phyloP scores from a whole-genome alignment of 1,140 invertebrate species.

The Aphelenchoides besseyi region DNA sequence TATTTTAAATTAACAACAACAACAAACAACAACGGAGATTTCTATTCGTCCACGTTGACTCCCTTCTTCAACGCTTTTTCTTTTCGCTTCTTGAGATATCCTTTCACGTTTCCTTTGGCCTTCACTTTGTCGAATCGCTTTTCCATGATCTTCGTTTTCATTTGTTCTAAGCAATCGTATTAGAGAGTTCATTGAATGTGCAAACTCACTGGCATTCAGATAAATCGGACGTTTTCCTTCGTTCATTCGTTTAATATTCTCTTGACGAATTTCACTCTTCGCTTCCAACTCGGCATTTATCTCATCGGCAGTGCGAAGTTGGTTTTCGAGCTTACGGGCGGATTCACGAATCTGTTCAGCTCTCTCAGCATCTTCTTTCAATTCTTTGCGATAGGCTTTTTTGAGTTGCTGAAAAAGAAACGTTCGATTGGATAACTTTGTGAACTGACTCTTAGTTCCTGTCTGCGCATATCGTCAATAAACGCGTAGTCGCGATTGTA shows the following conservation, averaged over 20 bases:
- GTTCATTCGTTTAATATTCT: conserved; percentile 29
- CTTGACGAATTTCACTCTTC: conserved; percentile 10
- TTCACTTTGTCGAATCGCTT: conserved; percentile 23
- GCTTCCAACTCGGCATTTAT: conserved; percentile 20
- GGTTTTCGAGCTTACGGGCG: conserved; percentile 18
- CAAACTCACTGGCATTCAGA: conserved; percentile 23
- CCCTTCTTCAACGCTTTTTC: conserved; percentile 12
- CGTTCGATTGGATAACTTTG: not conserved
- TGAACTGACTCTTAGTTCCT: conserved; percentile 18
- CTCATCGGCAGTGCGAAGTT: conserved; percentile 24
- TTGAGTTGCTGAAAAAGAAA: conserved; percentile 17
- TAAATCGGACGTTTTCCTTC: conserved; percentile 23
- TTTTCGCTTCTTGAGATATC: conserved; percentile 4
- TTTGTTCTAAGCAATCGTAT: conserved; percentile 13
- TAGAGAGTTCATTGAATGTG: not conserved
- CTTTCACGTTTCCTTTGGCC: conserved; percentile 1
- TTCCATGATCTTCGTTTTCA: conserved; percentile 19
- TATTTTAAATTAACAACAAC: not conserved
- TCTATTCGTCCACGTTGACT: not conserved
- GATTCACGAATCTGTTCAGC: conserved; percentile 14
- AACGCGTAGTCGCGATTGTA: conserved; percentile 29
- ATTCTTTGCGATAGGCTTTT: not conserved
- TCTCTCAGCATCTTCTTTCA: conserved; percentile 6
- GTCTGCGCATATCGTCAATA: conserved; percentile 11
- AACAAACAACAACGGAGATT: conserved; percentile 3